phyloP scores from a whole-genome alignment of 2,888 invertebrate genomes.

The Podabrus alpinus region DNA sequence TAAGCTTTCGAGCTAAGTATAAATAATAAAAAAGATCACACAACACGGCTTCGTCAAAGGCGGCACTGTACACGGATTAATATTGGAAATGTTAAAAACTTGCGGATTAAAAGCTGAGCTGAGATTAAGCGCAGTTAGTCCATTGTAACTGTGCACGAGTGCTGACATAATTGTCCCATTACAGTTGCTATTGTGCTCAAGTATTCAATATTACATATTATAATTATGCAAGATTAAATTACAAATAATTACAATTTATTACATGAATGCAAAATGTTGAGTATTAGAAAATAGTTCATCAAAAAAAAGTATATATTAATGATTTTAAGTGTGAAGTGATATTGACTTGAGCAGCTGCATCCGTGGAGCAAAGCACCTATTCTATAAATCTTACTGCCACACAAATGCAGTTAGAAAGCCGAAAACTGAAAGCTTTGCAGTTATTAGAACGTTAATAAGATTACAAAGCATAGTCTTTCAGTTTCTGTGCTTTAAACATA shows the following conservation, averaged over 20 bases:
- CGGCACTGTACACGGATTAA: conserved; percentile 52
- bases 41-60: conserved; percentile 48
- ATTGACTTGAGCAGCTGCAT: conserved; percentile 33
- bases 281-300: conserved; percentile 10
- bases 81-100: conserved; percentile 53
- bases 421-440: conserved; percentile 37
- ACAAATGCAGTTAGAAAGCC: conserved; percentile 35
- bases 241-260: conserved; percentile 15
- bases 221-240: conserved; percentile 11
- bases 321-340: conserved; percentile 15
- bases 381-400: conserved; percentile 26
- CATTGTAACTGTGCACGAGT: conserved; percentile 57
- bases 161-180: conserved; percentile 53
- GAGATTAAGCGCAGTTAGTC: conserved; percentile 58
- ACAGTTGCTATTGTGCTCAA: conserved; percentile 39
- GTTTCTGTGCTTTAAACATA: conserved; percentile 16
- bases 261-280: conserved; percentile 19
- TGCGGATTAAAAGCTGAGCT: conserved; percentile 59
- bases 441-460: conserved; percentile 20
- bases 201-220: conserved; percentile 23
- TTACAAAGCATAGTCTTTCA: conserved; percentile 24
- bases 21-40: conserved; percentile 47
- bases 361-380: conserved; percentile 31
- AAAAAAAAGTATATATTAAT: neutral
- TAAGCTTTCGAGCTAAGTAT: conserved; percentile 44